phyloP scores from a whole-genome alignment of 2,888 invertebrate genomes.

The Thymelicus acteon region DNA sequence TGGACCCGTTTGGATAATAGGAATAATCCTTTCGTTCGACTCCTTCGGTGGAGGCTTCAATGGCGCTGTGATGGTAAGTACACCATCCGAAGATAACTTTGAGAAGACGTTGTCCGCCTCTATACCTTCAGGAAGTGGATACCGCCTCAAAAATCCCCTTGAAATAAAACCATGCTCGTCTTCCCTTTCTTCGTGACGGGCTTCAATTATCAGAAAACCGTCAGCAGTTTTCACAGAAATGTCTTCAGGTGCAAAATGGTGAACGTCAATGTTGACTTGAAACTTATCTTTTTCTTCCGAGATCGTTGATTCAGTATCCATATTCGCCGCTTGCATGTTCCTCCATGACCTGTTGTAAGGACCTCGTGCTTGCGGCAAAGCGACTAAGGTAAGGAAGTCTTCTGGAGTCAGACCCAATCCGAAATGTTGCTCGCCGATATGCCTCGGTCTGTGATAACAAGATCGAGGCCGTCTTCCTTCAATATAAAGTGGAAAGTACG shows the following conservation, averaged over 20 bases:
- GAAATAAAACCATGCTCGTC: conserved; percentile 91
- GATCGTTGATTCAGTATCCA: conserved; percentile 79
- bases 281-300: conserved; percentile 81
- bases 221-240: conserved; percentile 90
- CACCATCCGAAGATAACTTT: conserved; percentile 89
- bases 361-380: conserved; percentile 55
- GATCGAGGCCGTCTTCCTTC: conserved; percentile 56
- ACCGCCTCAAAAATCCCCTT: conserved; percentile 89
- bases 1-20: conserved; percentile 85
- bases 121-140: conserved; percentile 88
- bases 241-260: conserved; percentile 90
- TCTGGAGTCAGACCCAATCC: conserved; percentile 71
- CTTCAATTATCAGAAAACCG: conserved; percentile 87
- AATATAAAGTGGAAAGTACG: conserved; percentile 67
- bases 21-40: conserved; percentile 77
- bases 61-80: conserved; percentile 88
- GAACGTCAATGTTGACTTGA: conserved; percentile 89
- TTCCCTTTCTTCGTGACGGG: conserved; percentile 91
- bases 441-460: conserved; percentile 32
- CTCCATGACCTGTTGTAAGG: conserved; percentile 68
- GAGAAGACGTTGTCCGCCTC: conserved; percentile 88
- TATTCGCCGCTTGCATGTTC: conserved; percentile 63
- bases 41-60: conserved; percentile 56
- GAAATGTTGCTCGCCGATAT: conserved; percentile 67
- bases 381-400: conserved; percentile 63